Evolutionary conservation across 2,797 vertebrate genomes (phyloP), one percentile per base, ranked within the genome.

Genomic region (Diglossa cyanea): DNA sequence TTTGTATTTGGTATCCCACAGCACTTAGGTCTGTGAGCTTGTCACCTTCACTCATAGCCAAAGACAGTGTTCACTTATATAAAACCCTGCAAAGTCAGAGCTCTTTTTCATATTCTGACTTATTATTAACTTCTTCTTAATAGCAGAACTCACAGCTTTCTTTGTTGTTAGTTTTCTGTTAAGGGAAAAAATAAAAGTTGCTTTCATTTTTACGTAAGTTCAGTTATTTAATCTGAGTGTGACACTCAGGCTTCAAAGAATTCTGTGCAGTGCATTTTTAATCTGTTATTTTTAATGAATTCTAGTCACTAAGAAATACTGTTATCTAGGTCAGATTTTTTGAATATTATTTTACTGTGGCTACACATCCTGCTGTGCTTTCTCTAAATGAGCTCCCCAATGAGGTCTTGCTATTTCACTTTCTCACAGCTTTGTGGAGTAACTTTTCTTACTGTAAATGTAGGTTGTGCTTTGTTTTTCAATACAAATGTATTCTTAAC

Each of bases 281-380:
- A 88, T 92, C 55, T 68, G 51, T 79, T 68, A 48, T 75, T 94
- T 93, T 93, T 94, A 96, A 94, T 94, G 93, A 93, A 90, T 86
- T 91, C 76, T 86, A 88, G 79, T 90, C 55, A 78, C 82, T 94
- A 60, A 68, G 76, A 96, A 90, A 91, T 87, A 66, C 17, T 79
- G 79, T 75, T 96, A 96, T 95, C 65, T 97, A 91, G 95, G 96
- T 95, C 93, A 94, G 37, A 79, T 83, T 94, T 94, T 92, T 78
- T 68, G 25, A 93, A 70, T 96, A 86, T 78, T 91, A 51, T 91
- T 97, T 93, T 81, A 79, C 79, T 67, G 37, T 90, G 54, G 26
- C 37, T 91, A 31, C 2, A 2, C 51, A 70, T 88, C 76, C 94
- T 28, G 14, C 89, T 94, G 82, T 88, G 89, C 47, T 63, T 78